A percentile compares a stretch with the other conserved stretches of the same genome.
phyloP scores from a whole-genome alignment of 2,113 vertebrate genomes.

The Salminus brasiliensis region DNA sequence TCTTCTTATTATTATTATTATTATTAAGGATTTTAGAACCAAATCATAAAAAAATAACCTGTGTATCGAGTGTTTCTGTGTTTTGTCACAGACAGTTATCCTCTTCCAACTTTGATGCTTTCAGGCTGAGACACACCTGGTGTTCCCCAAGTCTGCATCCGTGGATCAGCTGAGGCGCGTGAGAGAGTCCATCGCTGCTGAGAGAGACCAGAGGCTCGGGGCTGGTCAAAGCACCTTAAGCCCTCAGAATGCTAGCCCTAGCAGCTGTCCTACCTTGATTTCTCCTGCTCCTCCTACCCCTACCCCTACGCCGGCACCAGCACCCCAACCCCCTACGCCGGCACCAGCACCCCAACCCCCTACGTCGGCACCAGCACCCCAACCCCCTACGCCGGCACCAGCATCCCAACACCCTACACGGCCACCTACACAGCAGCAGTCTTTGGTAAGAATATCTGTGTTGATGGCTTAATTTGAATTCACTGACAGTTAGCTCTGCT shows the following conservation, averaged over 20 bases:
- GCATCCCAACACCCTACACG: constrained; percentile 39
- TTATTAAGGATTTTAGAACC: too few relatives aligned
- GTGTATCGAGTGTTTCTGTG: too few relatives aligned
- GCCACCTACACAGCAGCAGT: neutral
- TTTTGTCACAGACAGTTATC: too few relatives aligned
- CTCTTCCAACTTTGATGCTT: neutral
- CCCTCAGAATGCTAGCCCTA: constrained; percentile 46
- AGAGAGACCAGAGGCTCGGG: constrained; percentile 82
- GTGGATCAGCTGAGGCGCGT: constrained; percentile 86
- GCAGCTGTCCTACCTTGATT: constrained; percentile 52
- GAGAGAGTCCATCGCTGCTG: constrained; percentile 86
- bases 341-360: constrained; percentile 19
- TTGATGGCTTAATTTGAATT: neutral
- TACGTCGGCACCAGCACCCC: neutral
- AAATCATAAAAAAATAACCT: too few relatives aligned
- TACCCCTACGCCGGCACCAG: neutral
- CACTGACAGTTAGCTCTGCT: neutral
- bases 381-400: neutral
- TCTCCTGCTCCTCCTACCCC: constrained; percentile 10
- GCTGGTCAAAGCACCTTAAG: constrained; percentile 56
- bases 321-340: neutral
- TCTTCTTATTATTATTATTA: too few relatives aligned
- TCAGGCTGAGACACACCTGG: constrained; percentile 92
- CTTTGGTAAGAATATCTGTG: neutral
- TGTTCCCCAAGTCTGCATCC: constrained; percentile 91